Conservation (phyloP, 37 sponge, comb jelly and placozoan genomes). For the Beroe forskalii region DNA sequence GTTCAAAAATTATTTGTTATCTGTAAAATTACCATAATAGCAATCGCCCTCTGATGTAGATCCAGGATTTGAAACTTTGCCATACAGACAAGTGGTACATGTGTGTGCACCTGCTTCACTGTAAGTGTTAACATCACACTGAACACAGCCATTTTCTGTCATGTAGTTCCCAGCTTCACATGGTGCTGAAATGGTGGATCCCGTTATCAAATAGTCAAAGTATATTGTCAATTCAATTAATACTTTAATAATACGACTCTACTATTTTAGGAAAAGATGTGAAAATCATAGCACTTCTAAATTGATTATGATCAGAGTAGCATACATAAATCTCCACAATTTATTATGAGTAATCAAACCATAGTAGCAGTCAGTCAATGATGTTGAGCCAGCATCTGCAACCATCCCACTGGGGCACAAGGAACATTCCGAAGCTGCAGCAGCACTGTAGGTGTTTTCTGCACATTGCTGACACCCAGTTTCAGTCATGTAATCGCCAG, state of each 20-base stretch:
- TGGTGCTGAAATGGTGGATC: neutral
- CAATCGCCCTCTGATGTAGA: neutral
- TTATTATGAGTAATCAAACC: neutral
- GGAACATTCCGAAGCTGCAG: neutral
- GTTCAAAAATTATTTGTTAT: too few relatives aligned
- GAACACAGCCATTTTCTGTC: neutral
- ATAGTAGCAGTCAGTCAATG: neutral
- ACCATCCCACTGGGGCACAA: neutral
- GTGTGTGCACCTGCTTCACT: neutral
- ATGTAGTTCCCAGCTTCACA: neutral
- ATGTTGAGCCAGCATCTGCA: neutral
- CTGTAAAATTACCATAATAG: neutral
- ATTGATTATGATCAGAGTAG: too few relatives aligned
- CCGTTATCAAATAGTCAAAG: too few relatives aligned
- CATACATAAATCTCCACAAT: neutral
- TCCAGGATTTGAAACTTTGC: neutral
- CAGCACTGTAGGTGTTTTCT: slow-evolving; percentile 39
- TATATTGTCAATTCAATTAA: too few relatives aligned
- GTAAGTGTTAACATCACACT: neutral
- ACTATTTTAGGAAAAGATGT: too few relatives aligned
- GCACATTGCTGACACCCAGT: slow-evolving; percentile 18
- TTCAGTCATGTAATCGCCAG: slow-evolving; percentile 21
- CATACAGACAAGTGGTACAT: neutral
- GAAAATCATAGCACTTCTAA: too few relatives aligned
- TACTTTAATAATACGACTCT: too few relatives aligned